Evolutionary conservation across 2,797 vertebrate genomes (phyloP).

Genomic region (Lindbergichthys nudifrons): DNA sequence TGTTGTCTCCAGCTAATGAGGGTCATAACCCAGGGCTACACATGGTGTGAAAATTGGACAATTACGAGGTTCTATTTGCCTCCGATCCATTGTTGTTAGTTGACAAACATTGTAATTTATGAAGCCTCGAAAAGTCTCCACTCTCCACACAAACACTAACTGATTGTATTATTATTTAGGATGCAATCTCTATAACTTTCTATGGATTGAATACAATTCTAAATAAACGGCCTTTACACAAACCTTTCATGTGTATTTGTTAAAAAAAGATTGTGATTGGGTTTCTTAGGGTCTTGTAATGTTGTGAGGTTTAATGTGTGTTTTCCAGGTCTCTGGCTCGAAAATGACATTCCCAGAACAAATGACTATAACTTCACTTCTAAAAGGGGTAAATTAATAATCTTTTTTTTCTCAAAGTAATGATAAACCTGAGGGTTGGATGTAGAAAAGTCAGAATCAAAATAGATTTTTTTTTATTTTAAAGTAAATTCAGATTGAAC

Average conservation of each 20-base stretch:
- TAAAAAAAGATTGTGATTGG: background rate
- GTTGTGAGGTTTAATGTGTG: slow-evolving; percentile 17
- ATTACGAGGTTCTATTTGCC: slow-evolving; percentile 41
- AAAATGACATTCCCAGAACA: too few relatives aligned
- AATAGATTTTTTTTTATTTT: too few relatives aligned
- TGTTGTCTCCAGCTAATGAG: slow-evolving; percentile 44
- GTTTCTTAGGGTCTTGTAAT: background rate
- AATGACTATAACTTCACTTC: too few relatives aligned
- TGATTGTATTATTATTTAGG: background rate
- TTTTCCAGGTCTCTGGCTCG: too few relatives aligned
- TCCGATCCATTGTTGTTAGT: slow-evolving; percentile 23
- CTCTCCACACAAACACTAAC: slow-evolving; percentile 12
- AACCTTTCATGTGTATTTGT: background rate
- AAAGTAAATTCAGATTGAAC: too few relatives aligned
- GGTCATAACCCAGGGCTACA: slow-evolving; percentile 30
- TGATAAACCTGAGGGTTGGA: too few relatives aligned
- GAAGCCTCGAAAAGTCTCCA: background rate
- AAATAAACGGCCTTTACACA: background rate
- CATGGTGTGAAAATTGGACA: slow-evolving; percentile 36
- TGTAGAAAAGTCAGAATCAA: too few relatives aligned
- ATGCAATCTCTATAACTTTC: background rate
- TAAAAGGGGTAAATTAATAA: too few relatives aligned
- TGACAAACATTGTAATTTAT: slow-evolving; percentile 28
- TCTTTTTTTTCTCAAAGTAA: too few relatives aligned
- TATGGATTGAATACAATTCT: background rate